Evolutionary conservation across 2,888 invertebrate species (phyloP), one percentile per base, ranked within the genome.

Genomic region (Dicranocentrus wangi): DNA sequence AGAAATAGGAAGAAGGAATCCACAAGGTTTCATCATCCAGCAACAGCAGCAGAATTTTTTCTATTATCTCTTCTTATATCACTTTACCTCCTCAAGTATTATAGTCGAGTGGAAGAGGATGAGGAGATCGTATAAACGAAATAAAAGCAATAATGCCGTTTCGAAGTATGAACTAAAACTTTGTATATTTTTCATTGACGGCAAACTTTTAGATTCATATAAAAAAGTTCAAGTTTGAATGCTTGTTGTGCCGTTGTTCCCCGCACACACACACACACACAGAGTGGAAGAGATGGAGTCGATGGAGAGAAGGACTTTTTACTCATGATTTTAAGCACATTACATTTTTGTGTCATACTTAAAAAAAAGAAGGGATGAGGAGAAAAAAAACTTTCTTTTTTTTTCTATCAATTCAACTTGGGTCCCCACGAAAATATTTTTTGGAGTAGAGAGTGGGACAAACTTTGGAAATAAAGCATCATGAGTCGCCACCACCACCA

Each of bases 401-500:
- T 61, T 79, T n/a, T 70, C 81, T 82, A 82, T 84, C 81, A 85
- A 83, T 85, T 83, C 85, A 84, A 83, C 83, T 84, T 84, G 76
- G n/a, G 82, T 84, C 82, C 82, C 82, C 71, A 76, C 81, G 78
- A 83, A 84, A 82, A 84, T 82, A 85, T 85, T 83, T n/a, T n/a
- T 65, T 72, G 47, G 76, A 81, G 81, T 78, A 83, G n/a, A n/a
- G n/a, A n/a, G 82, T 83, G 76, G 69, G 58, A 51, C 19, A 84
- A 85, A 85, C 82, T 85, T 85, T 82, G 68, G 82, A 85, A 85
- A 85, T 85, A 85, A 85, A 85, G 55, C 78, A 78, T 77, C 75
- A 66, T 66, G 75, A 75, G 65, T 73, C 73, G 73, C 65, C 65
- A 65, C 68, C 76, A 76, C 65, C 65, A 65, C 68, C 76, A 76